phyloP scores from a whole-genome alignment of 2,113 vertebrate species.

The Campylomormyrus tamandua region DNA sequence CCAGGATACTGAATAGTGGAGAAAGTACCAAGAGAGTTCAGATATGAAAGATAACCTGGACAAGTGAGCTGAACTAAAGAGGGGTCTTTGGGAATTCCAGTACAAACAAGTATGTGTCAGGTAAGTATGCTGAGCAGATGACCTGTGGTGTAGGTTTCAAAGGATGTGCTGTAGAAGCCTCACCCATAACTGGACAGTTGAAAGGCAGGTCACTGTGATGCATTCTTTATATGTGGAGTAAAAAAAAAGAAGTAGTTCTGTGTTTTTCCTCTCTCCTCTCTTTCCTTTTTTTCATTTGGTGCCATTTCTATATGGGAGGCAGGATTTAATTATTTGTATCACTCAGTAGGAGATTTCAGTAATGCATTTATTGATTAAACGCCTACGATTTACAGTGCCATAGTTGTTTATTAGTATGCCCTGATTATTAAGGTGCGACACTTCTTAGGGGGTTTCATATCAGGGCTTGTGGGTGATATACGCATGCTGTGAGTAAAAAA shows the following conservation, averaged over 20 bases:
- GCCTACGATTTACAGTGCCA: neutral
- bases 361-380: constrained; percentile 1
- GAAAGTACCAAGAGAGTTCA: neutral
- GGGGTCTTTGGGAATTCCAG: neutral
- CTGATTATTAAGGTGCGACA: neutral
- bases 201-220: neutral
- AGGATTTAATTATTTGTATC: neutral
- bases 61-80: neutral
- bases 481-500: neutral
- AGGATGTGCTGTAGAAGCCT: neutral
- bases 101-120: neutral
- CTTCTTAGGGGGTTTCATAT: neutral
- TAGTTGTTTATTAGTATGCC: neutral
- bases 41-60: neutral
- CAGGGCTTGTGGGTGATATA: neutral
- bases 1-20: too few species aligned
- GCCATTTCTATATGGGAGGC: neutral
- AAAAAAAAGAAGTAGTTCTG: neutral
- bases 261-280: neutral
- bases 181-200: neutral
- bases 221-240: neutral
- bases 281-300: neutral
- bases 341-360: neutral
- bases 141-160: neutral
- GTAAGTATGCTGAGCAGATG: neutral